Evolutionary conservation across 2,797 vertebrate species (phyloP).

Genomic region (Cyclopterus lumpus): DNA sequence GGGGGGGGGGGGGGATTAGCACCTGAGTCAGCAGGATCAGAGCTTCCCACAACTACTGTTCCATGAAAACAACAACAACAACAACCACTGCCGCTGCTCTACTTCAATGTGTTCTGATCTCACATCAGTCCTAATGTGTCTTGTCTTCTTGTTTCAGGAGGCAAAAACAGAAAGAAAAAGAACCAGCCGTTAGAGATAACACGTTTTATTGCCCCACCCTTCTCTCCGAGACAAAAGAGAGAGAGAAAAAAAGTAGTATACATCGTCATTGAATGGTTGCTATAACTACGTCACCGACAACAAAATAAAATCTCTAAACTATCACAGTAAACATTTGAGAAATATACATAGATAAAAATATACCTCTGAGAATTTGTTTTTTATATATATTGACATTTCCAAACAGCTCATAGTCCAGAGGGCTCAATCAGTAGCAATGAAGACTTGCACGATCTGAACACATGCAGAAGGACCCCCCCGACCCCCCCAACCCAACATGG

Average conservation of each 20-base stretch:
- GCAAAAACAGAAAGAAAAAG: neutral
- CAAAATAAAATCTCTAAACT: slow-evolving; percentile 62
- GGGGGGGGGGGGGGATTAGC: slow-evolving; percentile 39
- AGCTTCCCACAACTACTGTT: slow-evolving; percentile 6
- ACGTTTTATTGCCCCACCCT: slow-evolving; percentile 57
- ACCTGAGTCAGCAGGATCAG: slow-evolving; percentile 45
- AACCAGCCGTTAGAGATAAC: slow-evolving; percentile 34
- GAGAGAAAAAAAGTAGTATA: slow-evolving; percentile 60
- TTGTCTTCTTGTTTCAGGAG: neutral
- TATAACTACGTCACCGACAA: slow-evolving; percentile 57
- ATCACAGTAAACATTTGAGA: slow-evolving; percentile 67
- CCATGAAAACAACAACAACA: too few species aligned
- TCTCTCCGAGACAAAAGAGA: slow-evolving; percentile 56
- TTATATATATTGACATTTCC: slow-evolving; percentile 59
- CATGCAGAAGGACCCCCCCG: slow-evolving; percentile 55
- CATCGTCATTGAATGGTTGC: slow-evolving; percentile 59
- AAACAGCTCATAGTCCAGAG: slow-evolving; percentile 73
- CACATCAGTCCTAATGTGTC: neutral
- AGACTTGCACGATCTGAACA: slow-evolving; percentile 61
- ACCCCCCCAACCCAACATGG: slow-evolving; percentile 38
- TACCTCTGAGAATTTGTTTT: slow-evolving; percentile 65
- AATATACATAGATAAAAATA: slow-evolving; percentile 77
- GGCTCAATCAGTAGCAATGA: slow-evolving; percentile 67
- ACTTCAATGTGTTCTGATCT: neutral
- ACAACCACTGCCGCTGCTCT: neutral